These are phyloP conservation scores for Tokudaia tokunoshimensis DNA, from an alignment of 2,797 vertebrate species.

Conservation along the genomic window DNA sequence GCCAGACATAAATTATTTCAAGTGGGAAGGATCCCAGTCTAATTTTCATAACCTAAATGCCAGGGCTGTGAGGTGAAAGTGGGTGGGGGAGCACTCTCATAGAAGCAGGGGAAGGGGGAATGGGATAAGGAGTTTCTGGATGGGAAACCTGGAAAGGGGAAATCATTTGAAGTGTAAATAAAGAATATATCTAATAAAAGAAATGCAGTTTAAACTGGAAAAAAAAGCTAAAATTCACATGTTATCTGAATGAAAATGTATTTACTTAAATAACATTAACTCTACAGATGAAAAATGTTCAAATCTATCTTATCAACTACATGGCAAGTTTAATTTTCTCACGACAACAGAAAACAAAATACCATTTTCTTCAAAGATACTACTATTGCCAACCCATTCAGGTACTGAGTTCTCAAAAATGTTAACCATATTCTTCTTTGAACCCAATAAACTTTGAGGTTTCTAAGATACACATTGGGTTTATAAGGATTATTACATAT, in stretches of 20 bases:
- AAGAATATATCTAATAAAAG: too few relatives aligned
- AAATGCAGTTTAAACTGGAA: too few relatives aligned
- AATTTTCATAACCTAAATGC: not conserved
- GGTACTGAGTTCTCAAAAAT: slow-evolving; percentile 25
- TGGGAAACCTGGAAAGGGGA: too few relatives aligned
- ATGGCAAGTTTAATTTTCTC: not conserved
- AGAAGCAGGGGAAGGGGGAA: too few relatives aligned
- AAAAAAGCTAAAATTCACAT: not conserved
- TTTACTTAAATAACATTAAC: slow-evolving; percentile 53
- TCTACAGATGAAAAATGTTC: not conserved
- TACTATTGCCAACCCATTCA: not conserved
- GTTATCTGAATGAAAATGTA: not conserved
- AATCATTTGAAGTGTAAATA: too few relatives aligned
- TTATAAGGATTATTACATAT: not conserved
- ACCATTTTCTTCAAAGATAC: not conserved
- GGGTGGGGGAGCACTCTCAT: too few relatives aligned
- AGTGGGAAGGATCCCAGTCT: not conserved
- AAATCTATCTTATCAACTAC: not conserved
- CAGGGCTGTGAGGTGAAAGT: too few relatives aligned
- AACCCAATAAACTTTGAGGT: not conserved
- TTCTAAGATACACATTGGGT: not conserved
- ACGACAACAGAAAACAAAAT: slow-evolving; percentile 28
- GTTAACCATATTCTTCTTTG: not conserved
- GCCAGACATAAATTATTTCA: slow-evolving; percentile 41
- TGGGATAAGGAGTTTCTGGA: too few relatives aligned